phyloP scores from a whole-genome alignment of 2,797 vertebrate species.

The Arvicola amphibius region DNA sequence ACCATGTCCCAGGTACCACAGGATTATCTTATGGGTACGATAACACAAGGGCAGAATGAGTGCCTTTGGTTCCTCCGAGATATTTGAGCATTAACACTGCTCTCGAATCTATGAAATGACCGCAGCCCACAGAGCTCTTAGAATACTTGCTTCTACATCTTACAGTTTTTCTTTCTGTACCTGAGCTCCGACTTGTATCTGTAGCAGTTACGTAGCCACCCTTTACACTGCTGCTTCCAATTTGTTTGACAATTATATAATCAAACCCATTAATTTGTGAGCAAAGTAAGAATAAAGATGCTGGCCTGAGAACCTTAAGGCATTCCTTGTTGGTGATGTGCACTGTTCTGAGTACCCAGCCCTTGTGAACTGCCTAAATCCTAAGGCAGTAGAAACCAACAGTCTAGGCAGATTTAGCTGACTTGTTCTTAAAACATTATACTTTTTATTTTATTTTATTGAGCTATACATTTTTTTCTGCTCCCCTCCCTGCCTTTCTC shows the following conservation, averaged over 20 bases:
- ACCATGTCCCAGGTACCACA: not conserved
- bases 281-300: not conserved
- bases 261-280: conserved; percentile 31
- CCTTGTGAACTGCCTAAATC: not conserved
- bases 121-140: not conserved
- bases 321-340: not conserved
- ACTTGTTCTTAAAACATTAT: not conserved
- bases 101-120: not conserved
- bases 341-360: not conserved
- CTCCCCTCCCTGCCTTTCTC: no score
- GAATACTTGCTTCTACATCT: conserved; percentile 47
- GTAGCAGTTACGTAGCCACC: not conserved
- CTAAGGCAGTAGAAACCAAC: not conserved
- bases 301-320: not conserved
- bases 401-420: not conserved
- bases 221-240: conserved; percentile 11
- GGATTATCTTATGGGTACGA: not conserved
- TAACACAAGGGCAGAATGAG: not conserved
- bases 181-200: not conserved
- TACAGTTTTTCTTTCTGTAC: not conserved
- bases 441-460: not conserved
- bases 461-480: no score
- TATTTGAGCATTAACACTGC: not conserved
- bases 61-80: not conserved
- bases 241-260: conserved; percentile 41